phyloP scores from a whole-genome alignment of 2,888 invertebrate genomes.

The Eumacrocentrus americanus region DNA sequence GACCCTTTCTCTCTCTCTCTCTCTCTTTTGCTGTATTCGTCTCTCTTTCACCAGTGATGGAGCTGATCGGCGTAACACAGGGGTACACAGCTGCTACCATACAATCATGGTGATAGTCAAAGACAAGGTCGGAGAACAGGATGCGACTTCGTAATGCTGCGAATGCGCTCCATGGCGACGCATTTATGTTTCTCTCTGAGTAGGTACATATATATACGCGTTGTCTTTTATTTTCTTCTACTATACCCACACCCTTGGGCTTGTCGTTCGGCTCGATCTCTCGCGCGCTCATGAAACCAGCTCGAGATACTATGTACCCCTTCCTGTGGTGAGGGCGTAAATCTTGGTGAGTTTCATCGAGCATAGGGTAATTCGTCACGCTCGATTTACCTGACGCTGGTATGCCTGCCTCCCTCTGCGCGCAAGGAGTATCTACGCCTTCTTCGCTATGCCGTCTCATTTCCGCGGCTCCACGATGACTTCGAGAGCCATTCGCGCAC shows the following conservation, averaged over 20 bases:
- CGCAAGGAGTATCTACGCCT: background rate
- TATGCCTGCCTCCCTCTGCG: background rate
- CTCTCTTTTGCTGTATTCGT: conserved; percentile 18
- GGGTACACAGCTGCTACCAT: conserved; percentile 9
- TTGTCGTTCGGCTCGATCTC: conserved; percentile 11
- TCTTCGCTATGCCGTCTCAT: background rate
- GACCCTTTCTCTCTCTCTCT: no score
- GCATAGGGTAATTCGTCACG: conserved; percentile 28
- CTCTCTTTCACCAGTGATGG: conserved; percentile 23
- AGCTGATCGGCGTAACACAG: conserved; percentile 24
- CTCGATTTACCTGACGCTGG: conserved; percentile 28
- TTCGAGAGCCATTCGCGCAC: background rate
- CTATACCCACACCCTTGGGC: conserved; percentile 1
- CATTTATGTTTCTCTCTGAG: conserved; percentile 8
- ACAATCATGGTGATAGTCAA: conserved; percentile 6
- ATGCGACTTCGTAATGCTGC: conserved; percentile 14
- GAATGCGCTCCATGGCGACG: background rate
- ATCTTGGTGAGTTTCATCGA: conserved; percentile 24
- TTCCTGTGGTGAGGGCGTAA: conserved; percentile 2
- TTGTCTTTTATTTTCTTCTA: background rate
- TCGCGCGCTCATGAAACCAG: conserved; percentile 18
- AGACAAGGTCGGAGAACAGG: conserved; percentile 18
- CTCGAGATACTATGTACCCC: conserved; percentile 1
- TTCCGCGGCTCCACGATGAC: conserved; percentile 5
- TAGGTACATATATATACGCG: background rate